These are phyloP conservation scores for Leucoptera coffeella DNA, from an alignment of 2,888 invertebrate genomes.

Conservation along the genomic window DNA sequence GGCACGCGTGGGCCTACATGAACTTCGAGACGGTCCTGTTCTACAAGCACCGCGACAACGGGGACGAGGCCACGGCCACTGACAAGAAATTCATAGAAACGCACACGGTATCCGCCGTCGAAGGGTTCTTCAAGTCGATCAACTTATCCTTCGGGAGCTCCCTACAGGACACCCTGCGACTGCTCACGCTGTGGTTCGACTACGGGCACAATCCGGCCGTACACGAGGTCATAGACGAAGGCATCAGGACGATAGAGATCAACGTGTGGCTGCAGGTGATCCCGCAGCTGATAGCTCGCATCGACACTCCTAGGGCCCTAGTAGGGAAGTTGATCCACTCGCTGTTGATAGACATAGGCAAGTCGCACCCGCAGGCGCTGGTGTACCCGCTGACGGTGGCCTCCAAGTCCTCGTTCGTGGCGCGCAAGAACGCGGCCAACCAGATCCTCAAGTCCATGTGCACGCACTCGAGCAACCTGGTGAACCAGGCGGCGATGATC, in stretches of 20 bases:
- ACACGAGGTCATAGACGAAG: constrained; percentile 87
- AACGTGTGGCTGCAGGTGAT: constrained; percentile 99
- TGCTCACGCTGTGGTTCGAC: constrained; percentile 96
- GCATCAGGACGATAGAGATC: constrained; percentile 88
- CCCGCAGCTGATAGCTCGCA: constrained; percentile 95
- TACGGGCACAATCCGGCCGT: constrained; percentile 93
- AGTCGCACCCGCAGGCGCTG: constrained; percentile 94
- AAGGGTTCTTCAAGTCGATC: constrained; percentile 94
- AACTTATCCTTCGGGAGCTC: constrained; percentile 88
- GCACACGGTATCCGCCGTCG: constrained; percentile 89
- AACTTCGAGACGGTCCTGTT: constrained; percentile 89
- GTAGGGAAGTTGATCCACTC: constrained; percentile 90
- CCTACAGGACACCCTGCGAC: constrained; percentile 91
- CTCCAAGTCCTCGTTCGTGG: constrained; percentile 83
- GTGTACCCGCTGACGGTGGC: constrained; percentile 98
- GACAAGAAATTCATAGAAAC: constrained; percentile 57
- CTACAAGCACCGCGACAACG: constrained; percentile 45
- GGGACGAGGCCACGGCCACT: constrained; percentile 13
- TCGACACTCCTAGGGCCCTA: constrained; percentile 85
- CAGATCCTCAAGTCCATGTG: constrained; percentile 93
- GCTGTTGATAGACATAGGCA: constrained; percentile 92
- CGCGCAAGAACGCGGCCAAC: constrained; percentile 85
- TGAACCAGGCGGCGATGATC: constrained; percentile 94
- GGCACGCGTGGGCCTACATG: constrained; percentile 98
- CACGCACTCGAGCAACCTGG: constrained; percentile 86